phyloP scores from a whole-genome alignment of 1,140 invertebrate species.

The Aethina tumida region DNA sequence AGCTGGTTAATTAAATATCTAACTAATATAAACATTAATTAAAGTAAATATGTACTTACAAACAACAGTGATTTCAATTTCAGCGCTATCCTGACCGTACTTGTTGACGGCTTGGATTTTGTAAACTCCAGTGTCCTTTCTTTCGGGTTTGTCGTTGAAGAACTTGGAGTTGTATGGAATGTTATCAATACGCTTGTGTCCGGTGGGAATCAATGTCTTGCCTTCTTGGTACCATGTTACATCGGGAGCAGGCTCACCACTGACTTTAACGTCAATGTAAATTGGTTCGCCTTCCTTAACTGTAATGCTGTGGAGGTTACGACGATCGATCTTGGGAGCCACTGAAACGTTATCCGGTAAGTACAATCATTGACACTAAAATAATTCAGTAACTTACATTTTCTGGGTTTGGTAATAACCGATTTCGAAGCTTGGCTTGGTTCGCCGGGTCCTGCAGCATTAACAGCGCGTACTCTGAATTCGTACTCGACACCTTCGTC shows the following conservation, averaged over 20 bases:
- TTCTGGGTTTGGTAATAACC: constrained; percentile 74
- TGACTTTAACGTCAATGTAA: constrained; percentile 72
- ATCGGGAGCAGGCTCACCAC: constrained; percentile 75
- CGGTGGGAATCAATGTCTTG: constrained; percentile 46
- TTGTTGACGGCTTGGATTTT: constrained; percentile 78
- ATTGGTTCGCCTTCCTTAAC: constrained; percentile 78
- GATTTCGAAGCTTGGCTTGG: constrained; percentile 61
- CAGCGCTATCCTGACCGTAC: constrained; percentile 80
- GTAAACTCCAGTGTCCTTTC: constrained; percentile 79
- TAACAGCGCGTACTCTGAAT: constrained; percentile 76
- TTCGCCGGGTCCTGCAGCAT: constrained; percentile 69
- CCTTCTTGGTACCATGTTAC: constrained; percentile 61
- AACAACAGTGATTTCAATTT: constrained; percentile 82
- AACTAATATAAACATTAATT: not conserved
- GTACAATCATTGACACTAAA: constrained; percentile 7
- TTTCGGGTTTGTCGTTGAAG: constrained; percentile 67
- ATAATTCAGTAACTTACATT: constrained; percentile 50
- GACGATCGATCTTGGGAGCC: constrained; percentile 83
- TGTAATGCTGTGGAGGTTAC: constrained; percentile 63
- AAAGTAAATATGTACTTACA: constrained; percentile 50
- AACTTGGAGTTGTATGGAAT: constrained; percentile 81
- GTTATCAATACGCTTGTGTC: constrained; percentile 60
- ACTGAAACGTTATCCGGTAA: constrained; percentile 51
- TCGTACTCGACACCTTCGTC: constrained; percentile 82
- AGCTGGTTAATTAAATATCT: not conserved